Evolutionary conservation across 2,888 invertebrate genomes (phyloP), one percentile per base, ranked within the genome.

Genomic region (Microctonus hyperodae): DNA sequence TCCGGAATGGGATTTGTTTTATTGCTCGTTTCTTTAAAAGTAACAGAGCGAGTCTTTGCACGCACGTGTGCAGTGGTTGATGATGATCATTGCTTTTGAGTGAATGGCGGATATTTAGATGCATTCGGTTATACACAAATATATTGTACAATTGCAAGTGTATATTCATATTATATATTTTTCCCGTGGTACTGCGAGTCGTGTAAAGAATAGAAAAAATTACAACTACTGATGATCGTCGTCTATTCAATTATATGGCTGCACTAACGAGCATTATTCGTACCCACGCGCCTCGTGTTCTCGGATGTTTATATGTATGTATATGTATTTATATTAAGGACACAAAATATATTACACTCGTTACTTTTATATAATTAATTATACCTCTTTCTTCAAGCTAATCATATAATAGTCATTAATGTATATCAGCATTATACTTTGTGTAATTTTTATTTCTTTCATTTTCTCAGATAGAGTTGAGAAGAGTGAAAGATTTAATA

Each of bases 1-100:
- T 81, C 80, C 81, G 79, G 76, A 63, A 71, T 71, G 73, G 72
- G 71, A 76, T 79, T 77, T 77, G 70, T 77, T 72, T 70, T 71
- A 69, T 72, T 64, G 70, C 72, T 68, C 68, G 69, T 70, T 71
- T 69, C 68, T 65, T 70, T 64, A 68, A 67, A 70, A 67, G 51
- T 64, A 67, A 70, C 64, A 69, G 65, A 66, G 56, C 55, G 65
- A 65, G 23, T 57, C 64, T 63, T n/a, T 58, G 62, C 66, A 68
- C 68, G 57, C 56, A 65, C 62, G 63, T 53, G 59, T 20, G n/a
- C 44, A 22, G 33, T 63, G 58, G 53, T 55, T 37, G 35, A n/a
- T n/a, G n/a, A n/a, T n/a, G n/a, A n/a, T n/a, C n/a, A n/a, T n/a
- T n/a, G 20, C n/a, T 9, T 20, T 44, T 44, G 44, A 44, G 16